Evolutionary conservation across 2,797 vertebrate species (phyloP), one percentile per base, ranked within the genome.

Genomic region (Ispidina picta): DNA sequence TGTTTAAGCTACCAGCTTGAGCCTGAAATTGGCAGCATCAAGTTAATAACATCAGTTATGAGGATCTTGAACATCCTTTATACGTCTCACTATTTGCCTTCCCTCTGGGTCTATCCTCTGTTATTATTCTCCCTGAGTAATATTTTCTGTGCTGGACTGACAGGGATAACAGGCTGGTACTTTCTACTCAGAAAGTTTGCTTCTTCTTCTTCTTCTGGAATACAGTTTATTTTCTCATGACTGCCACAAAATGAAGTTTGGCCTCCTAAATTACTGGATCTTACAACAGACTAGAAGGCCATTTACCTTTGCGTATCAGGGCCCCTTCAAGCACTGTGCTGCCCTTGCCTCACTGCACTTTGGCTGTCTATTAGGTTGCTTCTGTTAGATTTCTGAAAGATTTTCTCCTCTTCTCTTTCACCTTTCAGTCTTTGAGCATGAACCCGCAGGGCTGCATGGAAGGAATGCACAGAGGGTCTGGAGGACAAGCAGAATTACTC

Each of bases 371-470:
- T 88, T 94, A 95, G 66, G 73, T 83, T 91, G 56, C 79, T 54
- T 83, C 90, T 86, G 52, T 82, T 73, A 89, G 39, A 86, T 94
- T 94, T 93, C 83, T 89, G 72, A 96, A 81, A 91, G 80, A 88
- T 79, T 95, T 95, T 88, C 85, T 81, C 41, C 64, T 91, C 63
- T 92, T 88, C 82, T 72, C 39, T 86, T 89, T 93, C 91, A 94
- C 91, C 77, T 94, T 89, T 88, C 85, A 71, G 86, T 88, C 91
- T 95, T 91, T 95, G 85, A 95, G 89, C 37, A 88, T 71, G 85
- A 95, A 93, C 79, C 68, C n/a, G 5, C 66, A 89, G 77, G 48
- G 73, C 49, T 92, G 66, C 58, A 52, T 48, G 72, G 85, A 58
- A 91, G 60, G 26, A 92, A 83, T 60, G 56, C 1, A 6, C 64